These are phyloP conservation scores for Silurus lanzhouensis DNA, from an alignment of 2,797 vertebrate genomes.

Conservation along the genomic window DNA sequence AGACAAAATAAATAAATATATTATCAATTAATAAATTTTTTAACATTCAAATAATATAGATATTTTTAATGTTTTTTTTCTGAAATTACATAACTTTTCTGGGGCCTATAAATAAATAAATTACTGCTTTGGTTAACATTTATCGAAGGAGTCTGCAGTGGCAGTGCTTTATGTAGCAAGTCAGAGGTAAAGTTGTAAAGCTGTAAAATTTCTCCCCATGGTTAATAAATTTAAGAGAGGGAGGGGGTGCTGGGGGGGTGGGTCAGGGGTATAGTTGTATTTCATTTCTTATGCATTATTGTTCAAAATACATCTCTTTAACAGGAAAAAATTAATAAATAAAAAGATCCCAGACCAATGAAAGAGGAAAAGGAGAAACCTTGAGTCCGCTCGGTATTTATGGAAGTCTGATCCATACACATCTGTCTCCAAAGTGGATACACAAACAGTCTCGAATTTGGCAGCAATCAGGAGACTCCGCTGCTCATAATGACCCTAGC, in stretches of 20 bases:
- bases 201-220: too few relatives aligned
- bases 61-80: not conserved
- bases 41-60: not conserved
- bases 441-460: constrained; percentile 30
- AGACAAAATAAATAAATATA: too few relatives aligned
- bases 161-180: not conserved
- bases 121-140: not conserved
- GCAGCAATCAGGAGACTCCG: not conserved
- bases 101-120: not conserved
- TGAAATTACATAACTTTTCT: not conserved
- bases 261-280: not conserved
- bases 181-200: too few relatives aligned
- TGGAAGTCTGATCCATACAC: constrained; percentile 21
- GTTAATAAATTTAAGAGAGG: not conserved
- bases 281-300: not conserved
- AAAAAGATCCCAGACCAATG: not conserved
- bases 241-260: too few relatives aligned
- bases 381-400: constrained; percentile 35
- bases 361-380: not conserved
- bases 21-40: not conserved
- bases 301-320: not conserved
- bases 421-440: constrained; percentile 27
- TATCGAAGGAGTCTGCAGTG: not conserved
- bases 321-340: not conserved
- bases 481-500: constrained; percentile 18